Base-by-base conservation (phyloP, 2,888 invertebrate species). In the Rosalia funebris region DNA sequence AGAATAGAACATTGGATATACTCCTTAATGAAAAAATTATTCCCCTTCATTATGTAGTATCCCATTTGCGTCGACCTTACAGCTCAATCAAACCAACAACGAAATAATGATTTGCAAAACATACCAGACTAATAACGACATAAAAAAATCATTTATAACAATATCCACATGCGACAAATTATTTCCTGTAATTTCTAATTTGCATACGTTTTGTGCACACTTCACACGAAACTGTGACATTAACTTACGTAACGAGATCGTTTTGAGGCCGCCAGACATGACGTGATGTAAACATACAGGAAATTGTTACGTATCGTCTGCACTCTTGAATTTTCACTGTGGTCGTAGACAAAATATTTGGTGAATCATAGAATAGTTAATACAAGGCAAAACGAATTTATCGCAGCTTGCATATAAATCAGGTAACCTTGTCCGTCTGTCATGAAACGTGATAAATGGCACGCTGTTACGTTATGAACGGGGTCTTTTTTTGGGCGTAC, bases 181-280 rank as follows among this genome's bases (percentile, higher is more conserved):
- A 36, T 31, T 50, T 57, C 57, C 57, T 57, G 50, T 20, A 57
- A 44, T 57, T 57, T 50, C 34, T 50, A 44, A 57, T 57, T 42
- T 37, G 34, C 57, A 25, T 44, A 37, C 36, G n/a, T 36, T 50
- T 57, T 44, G 20, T 36, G 41, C 36, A 41, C 36, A 34, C 25
- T 7, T 25, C 41, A 15, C 20, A 36, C 36, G 34, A 44, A 57
- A 39, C 36, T 48, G 17, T 48, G 11, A 48, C 11, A 48, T 19
- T 39, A 48, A 34, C 14, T 57, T 57, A 57, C 25, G 36, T 57
- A 57, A 57, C 36, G n/a, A 34, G 36, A 34, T 44, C 34, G 20
- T 15, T 17, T 14, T 39, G 14, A 25, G 14, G 9, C 16, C 20
- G 42, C 57, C 15, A 57, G 57, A 50, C 57, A 25, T 37, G 34